phyloP scores from a whole-genome alignment of 2,888 invertebrate genomes.

The Ctena decussata region DNA sequence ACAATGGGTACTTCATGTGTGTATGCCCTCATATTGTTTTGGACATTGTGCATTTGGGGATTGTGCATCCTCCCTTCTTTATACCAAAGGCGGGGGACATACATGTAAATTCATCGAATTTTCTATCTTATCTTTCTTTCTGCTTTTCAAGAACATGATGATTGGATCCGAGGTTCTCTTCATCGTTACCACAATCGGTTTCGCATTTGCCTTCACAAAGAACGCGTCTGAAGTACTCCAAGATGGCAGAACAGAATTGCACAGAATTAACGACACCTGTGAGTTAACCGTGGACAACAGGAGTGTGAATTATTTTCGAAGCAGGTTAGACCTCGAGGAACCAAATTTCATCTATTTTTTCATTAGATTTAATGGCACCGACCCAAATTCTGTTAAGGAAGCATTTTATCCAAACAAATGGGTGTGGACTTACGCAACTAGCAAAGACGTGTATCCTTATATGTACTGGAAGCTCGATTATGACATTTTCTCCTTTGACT shows the following conservation, averaged over 20 bases:
- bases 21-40: no score
- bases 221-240: no score
- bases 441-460: conserved; percentile 32
- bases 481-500: conserved; percentile 32
- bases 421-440: conserved; percentile 47
- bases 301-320: not conserved
- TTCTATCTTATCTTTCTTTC: no score
- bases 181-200: no score
- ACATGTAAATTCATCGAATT: no score
- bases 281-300: not conserved
- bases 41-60: no score
- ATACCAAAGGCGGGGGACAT: no score
- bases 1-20: no score
- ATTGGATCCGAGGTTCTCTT: no score
- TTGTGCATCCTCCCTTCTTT: no score
- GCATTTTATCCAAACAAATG: conserved; percentile 34
- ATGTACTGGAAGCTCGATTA: conserved; percentile 50
- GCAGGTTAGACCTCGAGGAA: not conserved
- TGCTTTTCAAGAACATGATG: no score
- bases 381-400: not conserved
- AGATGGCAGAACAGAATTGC: not conserved
- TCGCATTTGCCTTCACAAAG: no score
- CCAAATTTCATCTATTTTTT: not conserved
- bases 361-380: not conserved
- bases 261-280: not conserved